Conservation (phyloP, 2,797 vertebrate genomes). For the Rhyacichthys aspro region DNA sequence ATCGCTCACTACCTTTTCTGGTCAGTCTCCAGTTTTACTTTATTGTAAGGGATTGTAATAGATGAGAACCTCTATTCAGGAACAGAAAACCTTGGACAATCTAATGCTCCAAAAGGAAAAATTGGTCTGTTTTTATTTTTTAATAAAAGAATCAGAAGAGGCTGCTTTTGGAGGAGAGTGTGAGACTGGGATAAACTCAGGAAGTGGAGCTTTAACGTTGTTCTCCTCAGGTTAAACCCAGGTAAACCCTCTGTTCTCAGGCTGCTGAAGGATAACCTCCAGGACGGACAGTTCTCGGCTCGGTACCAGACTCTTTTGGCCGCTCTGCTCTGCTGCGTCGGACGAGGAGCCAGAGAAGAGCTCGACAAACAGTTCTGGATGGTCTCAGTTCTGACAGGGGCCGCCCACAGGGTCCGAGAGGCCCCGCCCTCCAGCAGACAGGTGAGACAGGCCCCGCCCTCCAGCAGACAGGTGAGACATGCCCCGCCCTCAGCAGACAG, state of each 20-base stretch:
- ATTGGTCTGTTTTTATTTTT: too few species aligned
- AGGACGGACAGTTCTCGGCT: slow-evolving; percentile 94
- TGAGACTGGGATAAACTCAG: too few species aligned
- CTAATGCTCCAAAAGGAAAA: too few species aligned
- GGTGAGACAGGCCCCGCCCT: slow-evolving; percentile 67
- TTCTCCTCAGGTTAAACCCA: too few species aligned
- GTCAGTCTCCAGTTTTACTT: slow-evolving; percentile 65
- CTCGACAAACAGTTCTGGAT: slow-evolving; percentile 93
- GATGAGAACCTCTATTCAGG: too few species aligned
- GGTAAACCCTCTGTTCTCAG: too few species aligned
- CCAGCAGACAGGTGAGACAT: slow-evolving; percentile 40
- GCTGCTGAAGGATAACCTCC: slow-evolving; percentile 93
- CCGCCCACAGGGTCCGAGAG: slow-evolving; percentile 90
- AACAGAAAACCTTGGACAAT: too few species aligned
- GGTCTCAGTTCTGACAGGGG: slow-evolving; percentile 85
- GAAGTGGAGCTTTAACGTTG: too few species aligned
- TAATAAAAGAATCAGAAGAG: too few species aligned
- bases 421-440: slow-evolving; percentile 85
- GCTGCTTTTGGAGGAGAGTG: too few species aligned
- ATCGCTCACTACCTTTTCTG: slow-evolving; percentile 97
- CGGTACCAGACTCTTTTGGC: slow-evolving; percentile 95
- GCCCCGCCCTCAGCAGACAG: background rate
- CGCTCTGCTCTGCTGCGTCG: slow-evolving; percentile 92
- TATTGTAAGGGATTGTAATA: too few species aligned
- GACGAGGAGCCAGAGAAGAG: slow-evolving; percentile 90